Base-by-base conservation (phyloP, 2,888 invertebrate genomes). In the Brachynemurus nebulosus region DNA sequence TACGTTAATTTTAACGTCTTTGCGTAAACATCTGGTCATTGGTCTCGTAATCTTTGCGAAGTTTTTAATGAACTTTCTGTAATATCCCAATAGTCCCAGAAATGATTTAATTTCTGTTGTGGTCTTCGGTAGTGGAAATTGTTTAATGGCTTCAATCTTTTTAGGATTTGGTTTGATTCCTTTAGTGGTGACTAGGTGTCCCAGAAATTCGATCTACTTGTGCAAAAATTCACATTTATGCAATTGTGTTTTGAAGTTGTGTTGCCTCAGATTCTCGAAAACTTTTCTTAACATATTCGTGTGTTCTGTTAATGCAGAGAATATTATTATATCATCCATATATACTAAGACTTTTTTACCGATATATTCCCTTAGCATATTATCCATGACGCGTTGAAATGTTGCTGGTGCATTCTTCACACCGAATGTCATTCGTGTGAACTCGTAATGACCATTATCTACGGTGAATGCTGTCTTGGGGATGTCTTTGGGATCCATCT, bases 111-210 rank as follows among this genome's bases (percentile, higher is more conserved):
- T 45, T 40, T 50, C 46, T 36, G 51, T 52, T 12, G 39, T 14
- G 4, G 47, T 51, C 18, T 43, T 47, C 7, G 53, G 52, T 18
- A 53, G 8, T 17, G 50, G 51, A n/a, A 51, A 37, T 5, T 53
- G 50, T 27, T 46, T 30, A 9, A 54, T 53, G 6, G 44, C 45
- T 23, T 41, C 16, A 7, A 52, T 51, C 50, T 52, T 55, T 5
- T 44, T 18, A 1, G 54, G 53, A 37, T 56, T 51, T 11, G 57
- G 56, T 45, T 48, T 52, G 6, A 54, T 48, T 9, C 51, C 55
- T 1, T 53, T 51, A 12, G 48, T 40, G 2, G 53, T 49, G 5
- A 58, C 50, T n/a, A n/a, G n/a, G 20, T 53, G 55, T 3, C 56
- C 56, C 3, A 58, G 42, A 39, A 49, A 57, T 25, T 50, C 49